Base-by-base conservation (phyloP, 2,113 vertebrate species). In the Periophthalmus modestus region DNA sequence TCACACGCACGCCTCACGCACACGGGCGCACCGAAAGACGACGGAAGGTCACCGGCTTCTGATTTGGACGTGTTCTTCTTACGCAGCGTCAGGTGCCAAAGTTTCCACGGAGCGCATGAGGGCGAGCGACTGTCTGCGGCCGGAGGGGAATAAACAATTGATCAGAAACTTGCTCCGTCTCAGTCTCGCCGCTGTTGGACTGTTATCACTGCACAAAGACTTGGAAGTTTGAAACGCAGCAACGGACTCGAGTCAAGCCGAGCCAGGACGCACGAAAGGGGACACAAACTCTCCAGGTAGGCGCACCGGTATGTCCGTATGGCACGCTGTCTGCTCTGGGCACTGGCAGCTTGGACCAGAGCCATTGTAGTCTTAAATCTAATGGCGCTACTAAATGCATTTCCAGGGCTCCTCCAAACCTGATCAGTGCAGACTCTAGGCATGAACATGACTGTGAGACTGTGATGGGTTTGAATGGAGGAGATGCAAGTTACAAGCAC, bases 31-130 rank as follows among this genome's bases (percentile, higher is more conserved):
- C 28, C 28, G 36, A 57, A 73, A 86, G 81, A 81, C 82, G 81
- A 82, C 77, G 71, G 71, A 84, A 89, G 86, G 83, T 88, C 83
- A 84, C 77, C 61, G 71, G 71, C 71, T 55, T 36, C 68, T 79
- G 61, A 57, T 50, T 36, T 63, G 21, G 43, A 23, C 39, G 11
- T 43, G 16, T 66, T 66, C 28, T 3, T 59, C 16, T 39, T n/a
- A 39, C 62, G 34, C 62, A 9, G 0, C 71, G 36, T 47, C 77
- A 59, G 65, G 23, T 77, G 63, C 85, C 89, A 87, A 90, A 88
- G 83, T 89, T 90, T 84, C 71, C 66, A 75, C 66, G 54, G 15
- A 65, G 69, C 71, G 39, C 18, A 65, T 39, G 62, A 65, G 34
- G 62, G 62, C 62, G 62, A 65, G 62, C 62, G 62, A 43, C 33